Base-by-base conservation (phyloP, 2,113 vertebrate genomes). In the Cacatua alba region DNA sequence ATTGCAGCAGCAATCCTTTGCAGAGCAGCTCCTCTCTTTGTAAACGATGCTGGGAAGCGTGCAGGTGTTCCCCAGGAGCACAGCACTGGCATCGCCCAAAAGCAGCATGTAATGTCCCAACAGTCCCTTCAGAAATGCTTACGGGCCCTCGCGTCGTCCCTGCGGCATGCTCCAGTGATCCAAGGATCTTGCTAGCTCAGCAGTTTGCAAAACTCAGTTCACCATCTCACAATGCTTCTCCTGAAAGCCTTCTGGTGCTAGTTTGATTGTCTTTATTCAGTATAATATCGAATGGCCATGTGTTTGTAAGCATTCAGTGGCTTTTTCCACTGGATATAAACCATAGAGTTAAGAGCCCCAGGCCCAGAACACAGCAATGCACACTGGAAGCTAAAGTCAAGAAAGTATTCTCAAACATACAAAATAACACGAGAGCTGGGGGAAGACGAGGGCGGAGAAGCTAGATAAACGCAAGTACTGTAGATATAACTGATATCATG, bases 271-370 rank as follows among this genome's bases (percentile, higher is more conserved):
- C 71, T 71, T 80, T 68, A 71, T 74, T 77, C 46, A 70, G 49
- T 44, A 4, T 13, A 14, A 41, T 77, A 74, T 7, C 77, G 63
- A 93, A 63, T 12, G n/a, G 25, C 24, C 39, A 29, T 8, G n/a
- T 59, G 46, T 67, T 80, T 80, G n/a, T 41, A 95, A 83, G 33
- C 20, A 74, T 63, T 70, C 25, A 51, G 49, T 70, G 64, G 64
- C 49, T 88, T 92, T 82, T 94, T 55, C 60, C 55, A 68, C 44
- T 19, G 18, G 39, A 90, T 93, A 88, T 18, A 78, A 93, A 90
- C 35, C 60, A 48, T 0, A 48, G 46, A 76, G 35, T 51, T 68
- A 55, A 17, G 67, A 92, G 28, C 25, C 43, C 41, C 46, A 80
- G 2, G 8, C 10, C 59, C 51, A 59, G 85, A 81, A 15, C 48